Base-by-base conservation (phyloP, 2,113 vertebrate species). In the Cyanocitta stelleri region DNA sequence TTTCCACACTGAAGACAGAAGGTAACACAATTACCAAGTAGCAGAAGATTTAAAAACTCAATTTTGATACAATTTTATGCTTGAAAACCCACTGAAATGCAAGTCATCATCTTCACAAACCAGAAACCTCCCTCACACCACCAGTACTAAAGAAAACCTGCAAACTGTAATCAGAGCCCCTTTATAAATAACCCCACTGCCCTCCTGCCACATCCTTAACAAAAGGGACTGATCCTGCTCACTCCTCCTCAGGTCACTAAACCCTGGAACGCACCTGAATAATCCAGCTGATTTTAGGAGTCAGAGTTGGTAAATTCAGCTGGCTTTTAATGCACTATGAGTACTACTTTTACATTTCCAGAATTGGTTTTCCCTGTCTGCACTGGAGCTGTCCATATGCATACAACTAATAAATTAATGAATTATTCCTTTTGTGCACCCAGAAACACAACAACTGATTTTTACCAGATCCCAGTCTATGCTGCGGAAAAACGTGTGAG, bases 391-490 rank as follows among this genome's bases (percentile, higher is more conserved):
- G 27, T 29, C 49, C 23, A 43, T 1, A 20, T 0, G 37, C 6
- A 49, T 24, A 64, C 10, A 32, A 17, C 6, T 8, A 26, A 71
- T 8, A 4, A 51, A 59, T 26, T 1, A 6, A 7, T 17, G 9
- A 49, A 9, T 16, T 3, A 3, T 11, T 62, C 29, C 29, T 58
- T 49, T 16, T 17, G n/a, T 87, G 72, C n/a, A 20, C 4, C n/a
- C 20, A 54, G 1, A 64, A 95, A 33, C 5, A 79, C 10, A 55
- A 90, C 26, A 18, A 78, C 8, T 16, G 18, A 13, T 89, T 72
- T 97, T 99, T 98, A 99, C 99, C 99, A 99, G 98, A 84, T 99
- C 99, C 99, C 99, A 99, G 98, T 99, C 99, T 95, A 99, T 99
- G 98, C 98, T 99, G 97, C 99, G 99, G 98, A 99, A 99, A 98